These are phyloP conservation scores for Grammomys surdaster DNA, from an alignment of 2,113 vertebrate species.

Conservation along the genomic window DNA sequence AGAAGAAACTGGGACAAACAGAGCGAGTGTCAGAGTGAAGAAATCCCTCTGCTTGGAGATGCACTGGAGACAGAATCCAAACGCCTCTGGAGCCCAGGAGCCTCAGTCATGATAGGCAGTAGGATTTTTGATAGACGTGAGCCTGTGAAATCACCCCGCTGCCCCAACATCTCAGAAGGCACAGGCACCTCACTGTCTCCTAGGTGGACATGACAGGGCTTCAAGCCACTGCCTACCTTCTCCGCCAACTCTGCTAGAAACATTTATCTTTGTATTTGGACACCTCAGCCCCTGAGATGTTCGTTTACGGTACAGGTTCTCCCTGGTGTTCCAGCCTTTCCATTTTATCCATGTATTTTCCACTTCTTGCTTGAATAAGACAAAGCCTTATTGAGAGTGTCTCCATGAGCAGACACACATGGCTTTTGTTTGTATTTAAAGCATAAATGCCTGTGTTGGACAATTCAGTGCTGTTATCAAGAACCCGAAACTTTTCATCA, in stretches of 20 bases:
- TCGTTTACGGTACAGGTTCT: rapidly evolving
- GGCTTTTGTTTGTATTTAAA: not conserved
- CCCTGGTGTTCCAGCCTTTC: not conserved
- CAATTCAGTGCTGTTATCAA: conserved; percentile 39
- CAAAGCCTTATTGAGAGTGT: not conserved
- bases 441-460: not conserved
- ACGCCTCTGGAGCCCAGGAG: not conserved
- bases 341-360: not conserved
- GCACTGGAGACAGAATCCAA: not conserved
- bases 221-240: not conserved
- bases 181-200: not conserved
- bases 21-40: not conserved
- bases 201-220: not conserved
- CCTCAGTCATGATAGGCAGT: not conserved
- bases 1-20: rapidly evolving
- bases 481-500: conserved; percentile 22
- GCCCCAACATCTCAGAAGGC: not conserved
- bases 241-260: not conserved
- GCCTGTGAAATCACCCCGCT: not conserved
- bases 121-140: not conserved
- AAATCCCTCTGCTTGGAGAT: not conserved
- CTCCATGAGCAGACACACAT: conserved; percentile 7
- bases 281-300: not conserved
- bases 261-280: not conserved
- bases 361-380: not conserved